Conservation (phyloP, 2,888 invertebrate species). For the Drosophila longiperda region DNA sequence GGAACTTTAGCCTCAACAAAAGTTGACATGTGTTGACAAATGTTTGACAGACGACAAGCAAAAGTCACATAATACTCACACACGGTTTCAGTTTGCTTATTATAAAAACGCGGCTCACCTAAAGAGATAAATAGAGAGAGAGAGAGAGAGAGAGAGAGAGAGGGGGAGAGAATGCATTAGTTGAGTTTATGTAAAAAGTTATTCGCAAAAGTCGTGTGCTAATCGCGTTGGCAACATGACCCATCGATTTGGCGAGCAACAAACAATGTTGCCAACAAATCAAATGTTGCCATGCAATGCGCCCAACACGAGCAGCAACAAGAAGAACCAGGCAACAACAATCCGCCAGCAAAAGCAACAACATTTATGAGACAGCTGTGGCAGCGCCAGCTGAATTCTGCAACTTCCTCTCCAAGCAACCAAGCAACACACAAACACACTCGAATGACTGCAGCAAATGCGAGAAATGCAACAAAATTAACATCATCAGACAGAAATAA, state of each 20-base stretch:
- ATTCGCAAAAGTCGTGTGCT: slow-evolving; percentile 31
- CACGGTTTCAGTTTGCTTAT: slow-evolving; percentile 41
- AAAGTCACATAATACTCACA: slow-evolving; percentile 71
- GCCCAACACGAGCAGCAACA: slow-evolving; percentile 38
- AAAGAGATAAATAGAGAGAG: slow-evolving; percentile 11
- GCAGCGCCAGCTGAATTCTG: slow-evolving; percentile 61
- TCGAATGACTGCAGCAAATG: slow-evolving; percentile 62
- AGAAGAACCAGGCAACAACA: slow-evolving; percentile 27
- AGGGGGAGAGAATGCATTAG: slow-evolving; percentile 6
- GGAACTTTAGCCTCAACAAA: slow-evolving; percentile 47
- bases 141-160: slow-evolving; percentile 3
- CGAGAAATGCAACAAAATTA: slow-evolving; percentile 81
- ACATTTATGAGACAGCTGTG: slow-evolving; percentile 75
- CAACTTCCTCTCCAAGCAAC: slow-evolving; percentile 59
- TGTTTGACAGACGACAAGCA: slow-evolving; percentile 71
- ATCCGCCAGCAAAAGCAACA: slow-evolving; percentile 45
- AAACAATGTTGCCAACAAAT: slow-evolving; percentile 78
- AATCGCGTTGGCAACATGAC: slow-evolving; percentile 57
- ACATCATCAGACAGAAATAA: slow-evolving; percentile 81
- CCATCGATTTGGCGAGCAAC: slow-evolving; percentile 60
- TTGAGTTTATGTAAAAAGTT: slow-evolving; percentile 18
- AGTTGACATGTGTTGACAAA: slow-evolving; percentile 72
- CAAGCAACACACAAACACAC: slow-evolving; percentile 12
- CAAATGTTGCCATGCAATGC: slow-evolving; percentile 69
- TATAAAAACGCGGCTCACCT: slow-evolving; percentile 60